Percentiles rank a stretch among this genome's conserved stretches.
These are phyloP conservation scores for Xestoiulus laeticollis DNA, from an alignment of 2,888 invertebrate genomes.

Conservation along the genomic window DNA sequence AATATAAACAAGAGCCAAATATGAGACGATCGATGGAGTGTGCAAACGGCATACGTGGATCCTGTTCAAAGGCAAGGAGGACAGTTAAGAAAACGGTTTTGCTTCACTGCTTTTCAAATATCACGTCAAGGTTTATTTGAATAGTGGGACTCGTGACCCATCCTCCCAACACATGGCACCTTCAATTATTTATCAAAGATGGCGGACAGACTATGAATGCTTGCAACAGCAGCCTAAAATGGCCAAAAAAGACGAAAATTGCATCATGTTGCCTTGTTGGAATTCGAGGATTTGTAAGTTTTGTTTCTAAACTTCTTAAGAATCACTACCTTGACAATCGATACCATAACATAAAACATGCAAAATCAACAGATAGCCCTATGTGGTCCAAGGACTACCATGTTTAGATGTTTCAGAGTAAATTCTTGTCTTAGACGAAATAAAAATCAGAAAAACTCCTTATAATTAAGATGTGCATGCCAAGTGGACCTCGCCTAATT, in stretches of 20 bases:
- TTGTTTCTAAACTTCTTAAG: not conserved
- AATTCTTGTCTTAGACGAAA: no score
- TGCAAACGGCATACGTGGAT: not conserved
- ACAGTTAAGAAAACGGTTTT: conserved; percentile 32
- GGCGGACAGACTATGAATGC: not conserved
- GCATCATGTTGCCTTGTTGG: not conserved
- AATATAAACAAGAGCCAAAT: conserved; percentile 22
- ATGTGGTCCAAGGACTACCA: no score
- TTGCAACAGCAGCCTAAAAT: not conserved
- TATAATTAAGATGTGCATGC: no score
- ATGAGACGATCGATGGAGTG: conserved; percentile 4
- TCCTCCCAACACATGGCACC: conserved; percentile 8
- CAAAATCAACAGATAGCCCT: no score
- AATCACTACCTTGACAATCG: no score
- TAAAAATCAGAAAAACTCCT: no score
- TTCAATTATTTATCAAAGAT: conserved; percentile 22
- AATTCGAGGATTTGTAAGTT: not conserved
- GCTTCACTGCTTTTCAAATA: conserved; percentile 29
- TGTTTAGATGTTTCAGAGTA: no score
- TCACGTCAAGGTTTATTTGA: conserved; percentile 32
- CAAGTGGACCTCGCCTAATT: no score
- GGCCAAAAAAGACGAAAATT: not conserved
- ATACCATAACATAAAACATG: no score
- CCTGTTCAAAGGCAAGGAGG: conserved; percentile 1
- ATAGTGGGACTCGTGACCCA: not conserved